These are phyloP conservation scores for Dreissena rostriformis DNA, from an alignment of 1,140 invertebrate species.

Conservation along the genomic window DNA sequence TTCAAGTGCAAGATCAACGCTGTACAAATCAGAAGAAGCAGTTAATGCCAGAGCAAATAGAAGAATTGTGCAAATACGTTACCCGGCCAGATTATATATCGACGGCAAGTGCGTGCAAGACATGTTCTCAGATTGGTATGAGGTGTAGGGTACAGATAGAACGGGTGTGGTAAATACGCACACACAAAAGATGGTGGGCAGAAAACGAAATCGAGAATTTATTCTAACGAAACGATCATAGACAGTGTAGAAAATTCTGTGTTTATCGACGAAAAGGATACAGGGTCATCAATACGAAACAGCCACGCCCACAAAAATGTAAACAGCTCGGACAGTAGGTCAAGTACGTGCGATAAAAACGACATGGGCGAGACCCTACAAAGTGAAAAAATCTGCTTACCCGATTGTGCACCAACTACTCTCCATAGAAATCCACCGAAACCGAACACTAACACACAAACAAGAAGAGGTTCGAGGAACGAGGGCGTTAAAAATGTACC, in stretches of 20 bases:
- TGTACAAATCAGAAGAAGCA: conserved; percentile 34
- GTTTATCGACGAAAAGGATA: not conserved
- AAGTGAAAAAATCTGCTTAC: not conserved
- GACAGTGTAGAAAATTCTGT: not conserved
- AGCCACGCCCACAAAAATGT: not conserved
- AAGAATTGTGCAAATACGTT: conserved; percentile 21
- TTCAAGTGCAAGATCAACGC: not conserved
- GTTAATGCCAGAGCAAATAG: not conserved
- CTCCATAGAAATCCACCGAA: not conserved
- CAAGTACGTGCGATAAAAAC: not conserved
- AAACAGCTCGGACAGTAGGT: not conserved
- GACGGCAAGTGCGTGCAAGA: conserved; percentile 14
- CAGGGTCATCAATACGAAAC: not conserved
- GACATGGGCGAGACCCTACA: not conserved
- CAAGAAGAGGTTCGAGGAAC: not conserved
- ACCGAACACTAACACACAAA: not conserved
- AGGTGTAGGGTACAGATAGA: not conserved
- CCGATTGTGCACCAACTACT: not conserved
- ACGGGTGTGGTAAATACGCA: not conserved
- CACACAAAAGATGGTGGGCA: not conserved
- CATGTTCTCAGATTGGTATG: conserved; percentile 32
- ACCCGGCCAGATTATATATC: conserved; percentile 31
- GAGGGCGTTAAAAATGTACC: not conserved
- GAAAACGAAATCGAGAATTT: not conserved
- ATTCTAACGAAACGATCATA: not conserved